These are phyloP conservation scores for Taenioides sp. DNA, from an alignment of 2,797 vertebrate genomes.

Conservation along the genomic window DNA sequence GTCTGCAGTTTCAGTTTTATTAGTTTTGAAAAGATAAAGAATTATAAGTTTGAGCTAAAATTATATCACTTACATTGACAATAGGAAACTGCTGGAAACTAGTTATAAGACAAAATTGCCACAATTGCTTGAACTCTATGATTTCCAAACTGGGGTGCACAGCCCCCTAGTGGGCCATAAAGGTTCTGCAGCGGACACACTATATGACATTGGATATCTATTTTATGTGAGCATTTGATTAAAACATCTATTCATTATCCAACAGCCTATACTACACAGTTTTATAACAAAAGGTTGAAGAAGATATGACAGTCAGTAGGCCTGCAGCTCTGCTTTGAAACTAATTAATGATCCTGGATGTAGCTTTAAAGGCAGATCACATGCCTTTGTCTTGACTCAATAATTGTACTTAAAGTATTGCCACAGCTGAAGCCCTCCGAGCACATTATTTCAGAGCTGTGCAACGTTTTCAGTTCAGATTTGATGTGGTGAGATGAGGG, in stretches of 20 bases:
- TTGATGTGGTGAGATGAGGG: conserved; percentile 11
- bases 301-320: background rate
- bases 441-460: conserved; percentile 6
- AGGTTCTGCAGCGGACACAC: background rate
- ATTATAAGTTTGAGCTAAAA: too few relatives aligned
- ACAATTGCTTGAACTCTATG: too few relatives aligned
- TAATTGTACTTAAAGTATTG: background rate
- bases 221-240: background rate
- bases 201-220: background rate
- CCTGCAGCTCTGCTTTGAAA: background rate
- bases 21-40: too few relatives aligned
- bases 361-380: background rate
- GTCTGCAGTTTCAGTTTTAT: background rate
- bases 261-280: background rate
- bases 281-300: background rate
- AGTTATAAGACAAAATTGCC: too few relatives aligned
- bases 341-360: background rate
- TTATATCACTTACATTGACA: too few relatives aligned
- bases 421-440: conserved; percentile 6
- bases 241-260: background rate
- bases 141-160: background rate
- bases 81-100: too few relatives aligned
- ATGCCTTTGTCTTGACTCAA: conserved; percentile 7
- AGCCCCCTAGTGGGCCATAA: background rate
- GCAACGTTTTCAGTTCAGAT: conserved; percentile 6